Base-by-base conservation (phyloP, 2,113 vertebrate species). In the Peromyscus leucopus region DNA sequence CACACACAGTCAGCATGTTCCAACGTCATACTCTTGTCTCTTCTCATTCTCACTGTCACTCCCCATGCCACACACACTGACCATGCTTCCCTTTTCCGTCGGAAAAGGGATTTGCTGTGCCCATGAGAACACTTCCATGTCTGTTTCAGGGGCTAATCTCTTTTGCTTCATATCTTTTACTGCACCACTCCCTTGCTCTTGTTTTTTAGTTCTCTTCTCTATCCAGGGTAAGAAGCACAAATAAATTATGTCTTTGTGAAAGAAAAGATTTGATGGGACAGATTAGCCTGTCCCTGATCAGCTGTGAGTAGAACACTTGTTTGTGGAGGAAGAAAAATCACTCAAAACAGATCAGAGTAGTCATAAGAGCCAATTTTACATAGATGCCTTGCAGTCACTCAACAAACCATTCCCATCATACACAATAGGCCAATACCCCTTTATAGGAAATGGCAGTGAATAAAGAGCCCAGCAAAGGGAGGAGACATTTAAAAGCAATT, bases 231-330 rank as follows among this genome's bases (percentile, higher is more conserved):
- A 89, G 86, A 96, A 95, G 83, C 83, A 55, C 6, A 84, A 75
- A 89, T 84, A 48, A 87, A 12, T 93, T 26, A 63, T 17, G 48
- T 28, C 61, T 74, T 63, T 89, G 31, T 13, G 91, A 39, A 91
- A 10, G 65, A 89, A 78, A 82, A 42, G 39, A 78, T 92, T n/a
- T 16, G 74, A 79, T 63, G n/a, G 28, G 82, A 63, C n/a, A 63
- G n/a, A 87, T 69, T 36, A 33, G 13, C 24, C 24, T 71, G 80
- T 57, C 26, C 42, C 24, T 39, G 31, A n/a, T n/a, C 42, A 84
- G 65, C 91, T 95, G 28, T 48, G 55, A 61, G 13, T 33, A 95
- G 59, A 80, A 94, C 91, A 63, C 2, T 89, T 96, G 13, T 93
- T 65, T 65, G 21, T 55, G 65, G 71, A 39, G 39, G 39, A 82